phyloP scores from a whole-genome alignment of 2,888 invertebrate genomes.

The Cataglyphis albicans region DNA sequence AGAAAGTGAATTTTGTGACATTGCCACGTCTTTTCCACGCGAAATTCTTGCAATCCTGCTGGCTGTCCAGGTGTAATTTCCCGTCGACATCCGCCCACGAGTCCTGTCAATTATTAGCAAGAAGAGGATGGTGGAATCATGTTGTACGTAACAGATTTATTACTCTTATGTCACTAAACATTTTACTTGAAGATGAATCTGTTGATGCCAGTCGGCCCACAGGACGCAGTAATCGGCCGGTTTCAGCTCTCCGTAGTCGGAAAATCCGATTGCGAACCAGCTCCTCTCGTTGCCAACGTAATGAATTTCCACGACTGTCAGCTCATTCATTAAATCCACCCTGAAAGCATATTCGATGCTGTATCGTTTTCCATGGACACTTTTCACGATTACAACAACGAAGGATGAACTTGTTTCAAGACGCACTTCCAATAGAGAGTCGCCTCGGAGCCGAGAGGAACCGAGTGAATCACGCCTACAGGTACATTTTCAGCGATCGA shows the following conservation, averaged over 20 bases:
- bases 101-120: conserved; percentile 87
- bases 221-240: conserved; percentile 94
- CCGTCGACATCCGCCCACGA: conserved; percentile 90
- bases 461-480: conserved; percentile 73
- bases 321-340: conserved; percentile 78
- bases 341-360: conserved; percentile 67
- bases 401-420: background rate
- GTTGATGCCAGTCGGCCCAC: conserved; percentile 91
- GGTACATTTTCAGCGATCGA: background rate
- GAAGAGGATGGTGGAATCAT: background rate
- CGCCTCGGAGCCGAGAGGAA: conserved; percentile 83
- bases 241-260: conserved; percentile 91
- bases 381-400: background rate
- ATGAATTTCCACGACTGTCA: conserved; percentile 81
- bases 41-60: conserved; percentile 92
- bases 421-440: conserved; percentile 83
- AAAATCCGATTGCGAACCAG: conserved; percentile 96
- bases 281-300: conserved; percentile 80
- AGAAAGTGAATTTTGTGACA: conserved; percentile 91
- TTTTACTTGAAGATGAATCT: conserved; percentile 87
- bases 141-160: background rate
- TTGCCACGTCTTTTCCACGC: conserved; percentile 87
- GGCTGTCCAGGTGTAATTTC: conserved; percentile 89
- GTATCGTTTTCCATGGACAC: background rate
- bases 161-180: conserved; percentile 17